phyloP scores from a whole-genome alignment of 2,113 vertebrate genomes.

The Oplegnathus fasciatus region DNA sequence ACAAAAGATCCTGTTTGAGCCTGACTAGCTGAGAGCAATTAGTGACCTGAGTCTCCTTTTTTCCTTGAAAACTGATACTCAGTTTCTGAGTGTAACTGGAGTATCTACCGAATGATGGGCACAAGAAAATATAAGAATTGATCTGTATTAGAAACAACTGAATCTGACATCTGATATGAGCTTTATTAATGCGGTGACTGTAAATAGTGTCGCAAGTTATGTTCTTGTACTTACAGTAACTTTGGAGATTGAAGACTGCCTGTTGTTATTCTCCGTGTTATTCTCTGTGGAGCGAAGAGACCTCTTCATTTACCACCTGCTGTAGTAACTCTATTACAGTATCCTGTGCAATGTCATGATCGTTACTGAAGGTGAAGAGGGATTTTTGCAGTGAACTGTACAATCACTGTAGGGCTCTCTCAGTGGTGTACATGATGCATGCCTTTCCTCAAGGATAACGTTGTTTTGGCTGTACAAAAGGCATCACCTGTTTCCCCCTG shows the following conservation, averaged over 20 bases:
- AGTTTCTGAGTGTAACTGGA: neutral
- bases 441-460: conserved; percentile 33
- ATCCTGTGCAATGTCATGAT: conserved; percentile 48
- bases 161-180: neutral
- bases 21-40: neutral
- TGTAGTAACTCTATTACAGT: conserved; percentile 57
- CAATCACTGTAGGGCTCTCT: conserved; percentile 45
- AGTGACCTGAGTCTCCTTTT: neutral
- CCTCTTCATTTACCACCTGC: conserved; percentile 67
- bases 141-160: neutral
- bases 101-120: neutral
- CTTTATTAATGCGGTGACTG: neutral
- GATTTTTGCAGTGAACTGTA: conserved; percentile 43
- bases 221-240: conserved; percentile 2
- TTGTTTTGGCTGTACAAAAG: conserved; percentile 25
- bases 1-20: conserved; percentile 34
- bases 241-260: conserved; percentile 10
- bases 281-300: conserved; percentile 35
- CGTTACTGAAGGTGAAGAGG: conserved; percentile 56
- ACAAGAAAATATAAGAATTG: neutral
- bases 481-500: neutral
- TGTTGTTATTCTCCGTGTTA: conserved; percentile 42
- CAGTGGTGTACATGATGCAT: neutral
- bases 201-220: neutral
- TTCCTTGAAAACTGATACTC: neutral